These are phyloP conservation scores for Gobiocypris rarus DNA, from an alignment of 2,113 vertebrate species.

Conservation along the genomic window DNA sequence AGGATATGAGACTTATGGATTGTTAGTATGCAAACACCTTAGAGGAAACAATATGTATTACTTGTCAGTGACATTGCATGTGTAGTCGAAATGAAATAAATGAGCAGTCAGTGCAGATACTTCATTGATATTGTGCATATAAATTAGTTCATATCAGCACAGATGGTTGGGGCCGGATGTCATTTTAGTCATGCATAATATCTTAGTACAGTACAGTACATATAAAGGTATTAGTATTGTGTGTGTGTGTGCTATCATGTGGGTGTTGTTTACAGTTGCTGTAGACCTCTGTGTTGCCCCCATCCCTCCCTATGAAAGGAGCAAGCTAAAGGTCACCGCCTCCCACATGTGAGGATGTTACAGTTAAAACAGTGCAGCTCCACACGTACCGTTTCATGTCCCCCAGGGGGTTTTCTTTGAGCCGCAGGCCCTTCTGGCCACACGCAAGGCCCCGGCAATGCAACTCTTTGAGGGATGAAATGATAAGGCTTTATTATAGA, in stretches of 20 bases:
- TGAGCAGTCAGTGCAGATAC: neutral
- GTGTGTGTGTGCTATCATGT: constrained; percentile 20
- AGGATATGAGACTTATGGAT: no score
- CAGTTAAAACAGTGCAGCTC: constrained; percentile 39
- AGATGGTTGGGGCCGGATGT: neutral
- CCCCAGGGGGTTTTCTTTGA: constrained; percentile 39
- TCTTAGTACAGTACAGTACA: neutral
- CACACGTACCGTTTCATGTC: constrained; percentile 41
- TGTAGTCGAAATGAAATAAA: neutral
- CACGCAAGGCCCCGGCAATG: constrained; percentile 2
- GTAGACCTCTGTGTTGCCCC: neutral
- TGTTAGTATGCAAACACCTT: no score
- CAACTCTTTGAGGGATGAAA: constrained; percentile 44
- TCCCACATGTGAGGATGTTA: constrained; percentile 34
- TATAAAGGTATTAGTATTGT: constrained; percentile 4
- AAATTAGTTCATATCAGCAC: neutral
- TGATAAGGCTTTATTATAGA: constrained; percentile 46
- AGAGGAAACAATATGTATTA: no score
- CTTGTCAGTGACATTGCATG: no score
- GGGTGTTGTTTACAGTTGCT: constrained; percentile 26
- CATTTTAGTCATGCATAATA: neutral
- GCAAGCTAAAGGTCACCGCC: constrained; percentile 33
- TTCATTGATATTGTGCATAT: neutral
- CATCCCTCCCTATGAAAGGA: constrained; percentile 29
- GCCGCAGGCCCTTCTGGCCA: constrained; percentile 25